Conservation (phyloP, 2,888 invertebrate species). For the Trachelus troglodyta region DNA sequence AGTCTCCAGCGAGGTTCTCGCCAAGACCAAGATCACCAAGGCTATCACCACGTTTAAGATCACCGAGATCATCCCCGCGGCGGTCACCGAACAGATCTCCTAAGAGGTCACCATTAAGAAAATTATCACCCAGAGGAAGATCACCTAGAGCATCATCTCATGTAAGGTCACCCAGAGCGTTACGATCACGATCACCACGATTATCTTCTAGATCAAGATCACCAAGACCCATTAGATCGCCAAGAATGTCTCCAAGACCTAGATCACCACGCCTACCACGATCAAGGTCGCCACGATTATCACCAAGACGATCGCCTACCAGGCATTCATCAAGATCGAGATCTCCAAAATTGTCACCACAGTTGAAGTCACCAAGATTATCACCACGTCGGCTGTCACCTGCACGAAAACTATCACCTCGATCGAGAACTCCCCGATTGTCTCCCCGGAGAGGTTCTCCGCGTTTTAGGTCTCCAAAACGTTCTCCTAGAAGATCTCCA, state of each 20-base stretch:
- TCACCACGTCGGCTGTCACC: constrained; percentile 34
- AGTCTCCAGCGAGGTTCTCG: constrained; percentile 56
- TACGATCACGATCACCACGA: constrained; percentile 46
- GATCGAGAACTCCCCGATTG: constrained; percentile 26
- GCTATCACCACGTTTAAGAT: constrained; percentile 43
- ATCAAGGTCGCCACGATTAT: constrained; percentile 41
- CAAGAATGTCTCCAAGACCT: constrained; percentile 45
- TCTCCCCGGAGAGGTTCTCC: constrained; percentile 13
- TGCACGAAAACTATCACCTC: constrained; percentile 34
- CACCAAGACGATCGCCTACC: constrained; percentile 31
- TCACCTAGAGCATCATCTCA: constrained; percentile 37
- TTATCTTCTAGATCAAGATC: constrained; percentile 38
- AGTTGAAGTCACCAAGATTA: constrained; percentile 45
- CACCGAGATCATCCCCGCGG: constrained; percentile 47
- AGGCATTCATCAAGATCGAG: neutral
- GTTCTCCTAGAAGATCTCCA: constrained; percentile 26
- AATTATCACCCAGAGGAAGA: constrained; percentile 41
- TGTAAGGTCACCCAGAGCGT: constrained; percentile 34
- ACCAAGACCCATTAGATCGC: constrained; percentile 39
- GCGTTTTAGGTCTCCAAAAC: constrained; percentile 20
- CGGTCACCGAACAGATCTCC: constrained; percentile 38
- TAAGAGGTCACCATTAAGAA: constrained; percentile 43
- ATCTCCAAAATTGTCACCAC: constrained; percentile 25
- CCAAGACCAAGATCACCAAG: constrained; percentile 50
- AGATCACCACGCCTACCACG: constrained; percentile 35